Evolutionary conservation across 1,140 invertebrate genomes (phyloP).

Genomic region (Rhagoletis pomonella): DNA sequence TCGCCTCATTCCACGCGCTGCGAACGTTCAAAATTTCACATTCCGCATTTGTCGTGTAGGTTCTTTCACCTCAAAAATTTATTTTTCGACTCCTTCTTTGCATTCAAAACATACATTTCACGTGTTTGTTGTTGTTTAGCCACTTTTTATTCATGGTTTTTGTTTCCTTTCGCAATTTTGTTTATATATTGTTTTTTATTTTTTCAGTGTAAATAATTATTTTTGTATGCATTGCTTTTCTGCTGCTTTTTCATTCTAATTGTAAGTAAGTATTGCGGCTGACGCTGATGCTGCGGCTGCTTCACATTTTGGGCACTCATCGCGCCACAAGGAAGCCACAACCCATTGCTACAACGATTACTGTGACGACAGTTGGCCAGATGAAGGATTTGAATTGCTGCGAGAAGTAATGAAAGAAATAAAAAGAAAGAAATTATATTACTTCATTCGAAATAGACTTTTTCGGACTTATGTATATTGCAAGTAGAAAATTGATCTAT

Average conservation of each 20-base stretch:
- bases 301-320: slow-evolving; percentile 61
- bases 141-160: not conserved
- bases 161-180: slow-evolving; percentile 16
- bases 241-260: slow-evolving; percentile 39
- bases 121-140: not conserved
- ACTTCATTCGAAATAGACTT: no score
- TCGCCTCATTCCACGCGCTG: slow-evolving; percentile 20
- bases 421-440: slow-evolving; percentile 53
- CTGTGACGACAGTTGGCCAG: slow-evolving; percentile 73
- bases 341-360: slow-evolving; percentile 72
- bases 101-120: not conserved
- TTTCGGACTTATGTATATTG: no score
- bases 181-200: no score
- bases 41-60: not conserved
- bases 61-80: not conserved
- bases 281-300: not conserved
- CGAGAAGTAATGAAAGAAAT: slow-evolving; percentile 39
- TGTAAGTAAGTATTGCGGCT: slow-evolving; percentile 40
- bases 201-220: slow-evolving; percentile 51
- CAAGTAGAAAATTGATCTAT: no score
- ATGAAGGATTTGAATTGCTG: slow-evolving; percentile 62
- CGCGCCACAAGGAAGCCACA: slow-evolving; percentile 73
- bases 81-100: not conserved
- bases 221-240: slow-evolving; percentile 31
- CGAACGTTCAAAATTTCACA: not conserved